Conservation (phyloP, 2,888 invertebrate genomes). For the Agrotis segetum region DNA sequence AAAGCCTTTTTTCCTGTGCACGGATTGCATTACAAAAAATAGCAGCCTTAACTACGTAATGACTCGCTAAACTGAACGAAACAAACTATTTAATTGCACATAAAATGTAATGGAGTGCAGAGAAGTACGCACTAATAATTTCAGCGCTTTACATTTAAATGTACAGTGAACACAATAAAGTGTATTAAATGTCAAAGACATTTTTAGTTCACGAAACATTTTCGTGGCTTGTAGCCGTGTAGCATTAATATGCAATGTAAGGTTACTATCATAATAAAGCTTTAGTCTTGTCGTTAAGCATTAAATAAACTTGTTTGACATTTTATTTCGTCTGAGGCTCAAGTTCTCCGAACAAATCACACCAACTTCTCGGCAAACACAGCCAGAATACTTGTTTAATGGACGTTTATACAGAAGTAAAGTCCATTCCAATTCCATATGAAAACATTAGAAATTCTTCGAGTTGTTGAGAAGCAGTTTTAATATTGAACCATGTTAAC, state of each 20-base stretch:
- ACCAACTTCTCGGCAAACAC: constrained; percentile 61
- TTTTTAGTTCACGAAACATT: constrained; percentile 45
- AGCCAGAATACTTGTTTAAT: constrained; percentile 34
- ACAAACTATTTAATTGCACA: constrained; percentile 49
- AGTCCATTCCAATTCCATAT: constrained; percentile 5
- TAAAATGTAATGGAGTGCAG: constrained; percentile 37
- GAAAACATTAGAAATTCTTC: constrained; percentile 1
- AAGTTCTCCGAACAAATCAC: constrained; percentile 63
- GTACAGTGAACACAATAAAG: constrained; percentile 41
- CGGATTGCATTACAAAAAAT: constrained; percentile 21
- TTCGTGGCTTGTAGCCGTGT: constrained; percentile 24
- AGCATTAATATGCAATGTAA: constrained; percentile 48
- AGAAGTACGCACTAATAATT: constrained; percentile 40
- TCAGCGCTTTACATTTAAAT: constrained; percentile 39
- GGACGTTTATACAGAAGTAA: constrained; percentile 1
- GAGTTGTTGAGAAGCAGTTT: constrained; percentile 19
- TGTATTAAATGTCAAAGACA: constrained; percentile 45
- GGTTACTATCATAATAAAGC: constrained; percentile 52
- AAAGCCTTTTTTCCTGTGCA: constrained; percentile 13
- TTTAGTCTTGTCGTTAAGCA: constrained; percentile 49
- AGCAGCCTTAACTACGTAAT: constrained; percentile 20
- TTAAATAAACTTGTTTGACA: constrained; percentile 69
- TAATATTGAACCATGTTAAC: constrained; percentile 1
- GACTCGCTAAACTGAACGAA: constrained; percentile 37
- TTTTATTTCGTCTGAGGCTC: constrained; percentile 67